Conservation (phyloP, 2,113 vertebrate genomes). For the Onychostruthus taczanowskii region DNA sequence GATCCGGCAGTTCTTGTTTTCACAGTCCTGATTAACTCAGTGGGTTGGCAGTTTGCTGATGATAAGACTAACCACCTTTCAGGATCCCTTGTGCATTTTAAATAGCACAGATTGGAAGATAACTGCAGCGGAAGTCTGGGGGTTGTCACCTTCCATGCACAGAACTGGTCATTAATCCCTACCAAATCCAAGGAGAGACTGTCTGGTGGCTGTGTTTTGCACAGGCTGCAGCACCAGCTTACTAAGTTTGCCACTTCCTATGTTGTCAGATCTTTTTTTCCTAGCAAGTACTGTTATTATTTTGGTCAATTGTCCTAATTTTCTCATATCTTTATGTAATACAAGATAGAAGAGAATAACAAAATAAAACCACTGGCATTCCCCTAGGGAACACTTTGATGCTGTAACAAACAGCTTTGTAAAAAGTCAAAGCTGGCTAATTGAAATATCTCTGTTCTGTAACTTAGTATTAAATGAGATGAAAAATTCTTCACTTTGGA, state of each 20-base stretch:
- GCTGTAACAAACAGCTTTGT: constrained; percentile 16
- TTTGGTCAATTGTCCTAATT: neutral
- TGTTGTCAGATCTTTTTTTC: neutral
- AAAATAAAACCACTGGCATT: neutral
- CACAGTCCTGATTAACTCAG: neutral
- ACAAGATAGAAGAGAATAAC: neutral
- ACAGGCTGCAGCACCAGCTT: neutral
- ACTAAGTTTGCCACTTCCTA: neutral
- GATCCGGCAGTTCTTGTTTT: neutral
- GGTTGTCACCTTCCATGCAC: neutral
- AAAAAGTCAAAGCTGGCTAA: constrained; percentile 1
- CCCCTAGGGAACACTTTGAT: neutral
- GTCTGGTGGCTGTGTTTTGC: neutral
- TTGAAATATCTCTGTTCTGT: constrained; percentile 2
- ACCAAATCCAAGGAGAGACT: neutral
- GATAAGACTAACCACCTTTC: neutral
- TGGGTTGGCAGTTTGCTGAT: neutral
- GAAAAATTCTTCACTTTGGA: neutral
- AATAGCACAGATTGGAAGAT: neutral
- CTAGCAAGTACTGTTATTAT: neutral
- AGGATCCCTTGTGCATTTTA: neutral
- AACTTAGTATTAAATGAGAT: neutral
- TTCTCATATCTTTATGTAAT: neutral
- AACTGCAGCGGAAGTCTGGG: neutral
- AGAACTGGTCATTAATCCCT: neutral